phyloP scores from a whole-genome alignment of 1,140 invertebrate genomes.

The Drosophila sp. region DNA sequence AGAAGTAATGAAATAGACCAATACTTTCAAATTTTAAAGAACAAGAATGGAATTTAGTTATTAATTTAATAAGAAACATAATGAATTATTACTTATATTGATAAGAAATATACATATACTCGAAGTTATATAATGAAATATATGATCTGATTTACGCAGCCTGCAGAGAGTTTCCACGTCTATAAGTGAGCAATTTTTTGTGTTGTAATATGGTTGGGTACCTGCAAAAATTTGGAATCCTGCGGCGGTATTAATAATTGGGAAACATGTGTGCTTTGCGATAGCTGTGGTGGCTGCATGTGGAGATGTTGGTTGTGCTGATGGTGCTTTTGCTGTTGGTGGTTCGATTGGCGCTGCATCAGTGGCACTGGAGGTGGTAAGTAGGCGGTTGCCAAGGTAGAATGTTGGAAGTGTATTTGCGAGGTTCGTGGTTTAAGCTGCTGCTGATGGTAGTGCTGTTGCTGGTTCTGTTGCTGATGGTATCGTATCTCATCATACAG shows the following conservation, averaged over 20 bases:
- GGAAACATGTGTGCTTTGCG: conserved; percentile 55
- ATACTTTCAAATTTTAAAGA: too few relatives aligned
- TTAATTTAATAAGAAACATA: too few relatives aligned
- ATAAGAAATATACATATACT: background rate
- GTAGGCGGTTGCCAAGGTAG: conserved; percentile 62
- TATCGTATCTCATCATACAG: conserved; percentile 83
- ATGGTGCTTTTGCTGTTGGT: conserved; percentile 20
- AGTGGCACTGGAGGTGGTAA: conserved; percentile 43
- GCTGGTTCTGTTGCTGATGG: conserved; percentile 68
- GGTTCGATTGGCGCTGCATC: conserved; percentile 8
- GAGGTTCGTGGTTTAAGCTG: conserved; percentile 20
- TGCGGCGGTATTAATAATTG: conserved; percentile 79
- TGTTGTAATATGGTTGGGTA: conserved; percentile 62
- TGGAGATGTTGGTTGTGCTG: conserved; percentile 37
- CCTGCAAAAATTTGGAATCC: conserved; percentile 76
- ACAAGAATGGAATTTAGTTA: too few relatives aligned
- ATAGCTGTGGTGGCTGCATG: too few relatives aligned
- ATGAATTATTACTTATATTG: too few relatives aligned
- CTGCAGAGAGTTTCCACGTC: background rate
- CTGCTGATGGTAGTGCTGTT: conserved; percentile 40
- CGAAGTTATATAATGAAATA: background rate
- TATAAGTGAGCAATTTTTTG: conserved; percentile 74
- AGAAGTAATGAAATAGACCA: too few relatives aligned
- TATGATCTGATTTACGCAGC: background rate
- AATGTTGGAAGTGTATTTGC: conserved; percentile 50